Base-by-base conservation (phyloP, 2,113 vertebrate species). In the Oreochromis niloticus region DNA sequence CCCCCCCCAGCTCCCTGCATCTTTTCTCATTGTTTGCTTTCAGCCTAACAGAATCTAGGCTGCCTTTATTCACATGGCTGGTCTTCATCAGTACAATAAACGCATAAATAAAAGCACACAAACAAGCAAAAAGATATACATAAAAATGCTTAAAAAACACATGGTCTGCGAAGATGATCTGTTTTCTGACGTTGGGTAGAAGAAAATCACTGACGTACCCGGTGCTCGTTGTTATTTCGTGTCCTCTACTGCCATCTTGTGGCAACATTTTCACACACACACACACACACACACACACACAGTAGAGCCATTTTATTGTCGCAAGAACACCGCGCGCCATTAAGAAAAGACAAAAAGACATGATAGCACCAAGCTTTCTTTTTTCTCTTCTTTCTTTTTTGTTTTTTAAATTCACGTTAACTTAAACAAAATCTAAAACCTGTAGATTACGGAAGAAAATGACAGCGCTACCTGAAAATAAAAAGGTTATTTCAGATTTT, bases 231-330 rank as follows among this genome's bases (percentile, higher is more conserved):
- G 19, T 50, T 27, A 83, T 84, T 86, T 73, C 9, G 54, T 71
- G 22, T 84, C 19, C 16, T 94, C 59, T 93, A 10, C 63, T 89
- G 86, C 89, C 89, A 90, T 63, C 93, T 94, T 63, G 93, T 81
- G 94, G 80, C 17, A 27, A 82, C 61, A 41, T 5, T 54, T 4
- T 54, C 4, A 30, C 46, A 32, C 17, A 19, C 46, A 79, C 16
- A 71, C n/a, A 52, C 22, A 24, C 22, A 24, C 22, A 24, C 22
- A 24, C 32, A 6, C 55, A 9, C 24, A 61, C 2, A 61, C 14
- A 71, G 68, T 54, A 7, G 32, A 14, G 48, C 7, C 32, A 24
- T 80, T 80, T 54, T 54, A 36, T 34, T 34, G 14, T 13, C 2
- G 10, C 19, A 30, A 19, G 46, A 52, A 34, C 36, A 24, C 36